Conservation (phyloP, 1,140 invertebrate genomes). For the Cecropterus lyciades region DNA sequence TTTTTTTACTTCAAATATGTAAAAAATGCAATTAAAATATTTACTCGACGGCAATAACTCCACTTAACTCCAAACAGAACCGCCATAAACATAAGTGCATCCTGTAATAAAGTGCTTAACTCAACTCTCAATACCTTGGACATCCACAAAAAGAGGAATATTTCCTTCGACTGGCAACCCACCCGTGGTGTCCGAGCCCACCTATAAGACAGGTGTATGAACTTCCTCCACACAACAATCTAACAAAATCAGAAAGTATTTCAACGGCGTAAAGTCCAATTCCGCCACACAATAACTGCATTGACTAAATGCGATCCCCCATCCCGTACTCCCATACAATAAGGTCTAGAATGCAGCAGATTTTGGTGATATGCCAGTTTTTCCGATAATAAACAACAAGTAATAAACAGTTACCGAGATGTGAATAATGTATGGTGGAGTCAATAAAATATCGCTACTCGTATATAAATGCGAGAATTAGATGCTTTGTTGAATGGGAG, state of each 20-base stretch:
- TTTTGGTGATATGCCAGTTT: constrained; percentile 11
- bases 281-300: not conserved
- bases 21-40: constrained; percentile 1
- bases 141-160: constrained; percentile 30
- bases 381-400: constrained; percentile 29
- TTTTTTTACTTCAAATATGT: too few relatives aligned
- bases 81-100: constrained; percentile 25
- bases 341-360: constrained; percentile 22
- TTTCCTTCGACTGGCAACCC: constrained; percentile 33
- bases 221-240: constrained; percentile 22
- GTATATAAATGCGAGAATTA: constrained; percentile 31
- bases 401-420: constrained; percentile 32
- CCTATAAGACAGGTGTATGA: constrained; percentile 35
- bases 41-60: constrained; percentile 1
- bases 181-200: constrained; percentile 30
- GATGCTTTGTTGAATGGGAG: constrained; percentile 28
- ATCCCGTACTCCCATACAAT: constrained; percentile 6
- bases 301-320: constrained; percentile 4
- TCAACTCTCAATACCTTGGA: constrained; percentile 25
- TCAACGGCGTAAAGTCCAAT: not conserved
- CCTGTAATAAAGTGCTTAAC: constrained; percentile 33
- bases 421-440: constrained; percentile 32
- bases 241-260: constrained; percentile 13
- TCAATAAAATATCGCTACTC: constrained; percentile 32
- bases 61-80: constrained; percentile 14